These are phyloP conservation scores for Machaerirhynchus nigripectus DNA, from an alignment of 2,113 vertebrate genomes.

Conservation along the genomic window DNA sequence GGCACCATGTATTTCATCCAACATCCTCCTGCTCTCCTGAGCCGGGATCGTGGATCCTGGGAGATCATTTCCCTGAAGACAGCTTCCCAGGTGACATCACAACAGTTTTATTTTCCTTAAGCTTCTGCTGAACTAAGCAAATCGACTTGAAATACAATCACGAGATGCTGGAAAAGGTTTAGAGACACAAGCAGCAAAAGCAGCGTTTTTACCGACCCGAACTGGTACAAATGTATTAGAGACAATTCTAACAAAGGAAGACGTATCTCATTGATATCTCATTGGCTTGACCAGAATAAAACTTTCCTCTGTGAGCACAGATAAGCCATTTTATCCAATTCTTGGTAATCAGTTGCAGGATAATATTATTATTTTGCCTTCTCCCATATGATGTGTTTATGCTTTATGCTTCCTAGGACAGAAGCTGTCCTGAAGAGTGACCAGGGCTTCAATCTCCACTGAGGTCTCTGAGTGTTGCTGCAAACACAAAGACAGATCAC, in stretches of 20 bases:
- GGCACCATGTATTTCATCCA: neutral
- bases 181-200: neutral
- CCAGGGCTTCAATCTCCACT: neutral
- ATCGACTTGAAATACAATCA: neutral
- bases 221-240: neutral
- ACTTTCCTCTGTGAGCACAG: neutral
- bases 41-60: neutral
- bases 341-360: neutral
- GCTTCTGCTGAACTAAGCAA: neutral
- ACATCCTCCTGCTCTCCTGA: neutral
- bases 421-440: neutral
- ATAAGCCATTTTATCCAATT: neutral
- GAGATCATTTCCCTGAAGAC: accelerated
- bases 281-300: neutral
- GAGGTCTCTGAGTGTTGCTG: neutral
- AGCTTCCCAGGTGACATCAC: neutral
- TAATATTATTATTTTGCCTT: neutral
- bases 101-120: neutral
- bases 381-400: neutral
- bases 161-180: neutral
- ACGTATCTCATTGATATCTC: neutral
- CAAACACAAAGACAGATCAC: neutral
- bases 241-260: neutral
- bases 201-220: neutral
- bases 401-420: neutral